phyloP scores from a whole-genome alignment of 2,888 invertebrate species.

The Drosophila buzzatii region DNA sequence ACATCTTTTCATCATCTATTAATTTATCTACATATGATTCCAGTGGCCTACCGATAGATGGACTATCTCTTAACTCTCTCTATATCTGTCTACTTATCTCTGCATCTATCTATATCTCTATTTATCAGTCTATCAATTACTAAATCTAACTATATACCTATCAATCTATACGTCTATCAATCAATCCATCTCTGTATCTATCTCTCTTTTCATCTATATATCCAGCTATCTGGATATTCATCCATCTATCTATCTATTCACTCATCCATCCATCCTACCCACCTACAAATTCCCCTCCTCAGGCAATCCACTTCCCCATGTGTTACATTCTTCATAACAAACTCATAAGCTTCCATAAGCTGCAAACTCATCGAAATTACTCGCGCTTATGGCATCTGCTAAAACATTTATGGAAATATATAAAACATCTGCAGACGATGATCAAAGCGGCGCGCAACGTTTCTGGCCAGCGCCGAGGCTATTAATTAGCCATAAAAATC shows the following conservation, averaged over 20 bases:
- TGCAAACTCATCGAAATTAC: conserved; percentile 2
- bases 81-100: not conserved
- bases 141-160: too few relatives aligned
- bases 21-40: too few relatives aligned
- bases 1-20: too few relatives aligned
- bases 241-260: not conserved
- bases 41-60: too few relatives aligned
- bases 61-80: not conserved
- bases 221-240: not conserved
- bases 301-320: not conserved
- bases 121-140: too few relatives aligned
- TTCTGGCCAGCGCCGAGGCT: conserved; percentile 11
- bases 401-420: conserved; percentile 44
- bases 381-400: conserved; percentile 41
- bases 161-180: not conserved
- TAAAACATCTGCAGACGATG: conserved; percentile 45
- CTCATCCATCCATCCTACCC: not conserved
- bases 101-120: not conserved
- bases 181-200: not conserved
- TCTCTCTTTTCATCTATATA: not conserved
- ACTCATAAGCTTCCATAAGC: too few relatives aligned
- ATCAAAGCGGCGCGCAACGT: conserved; percentile 23
- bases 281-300: not conserved
- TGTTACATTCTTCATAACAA: not conserved
- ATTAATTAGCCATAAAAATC: conserved; percentile 50